Evolutionary conservation across 2,113 vertebrate genomes (phyloP).

Genomic region (Gila orcuttii): DNA sequence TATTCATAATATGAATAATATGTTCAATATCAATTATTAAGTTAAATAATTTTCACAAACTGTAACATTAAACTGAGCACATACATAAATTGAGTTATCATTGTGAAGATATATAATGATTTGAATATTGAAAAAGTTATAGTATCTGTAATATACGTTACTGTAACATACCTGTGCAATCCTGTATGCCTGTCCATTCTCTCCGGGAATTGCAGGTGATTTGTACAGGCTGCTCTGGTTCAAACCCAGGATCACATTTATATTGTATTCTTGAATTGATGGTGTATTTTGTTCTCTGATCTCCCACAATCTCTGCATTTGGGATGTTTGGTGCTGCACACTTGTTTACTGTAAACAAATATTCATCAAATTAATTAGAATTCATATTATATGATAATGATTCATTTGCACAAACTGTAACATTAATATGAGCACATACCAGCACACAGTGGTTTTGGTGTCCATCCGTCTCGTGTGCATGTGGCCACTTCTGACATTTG

Average conservation of each 20-base stretch:
- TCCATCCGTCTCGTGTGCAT: constrained; percentile 27
- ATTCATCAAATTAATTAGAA: not conserved
- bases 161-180: not conserved
- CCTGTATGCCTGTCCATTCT: not conserved
- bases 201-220: not conserved
- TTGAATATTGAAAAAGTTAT: not conserved
- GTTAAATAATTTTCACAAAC: too few relatives aligned
- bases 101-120: not conserved
- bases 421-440: not conserved
- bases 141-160: too few relatives aligned
- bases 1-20: too few relatives aligned
- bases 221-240: too few relatives aligned
- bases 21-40: too few relatives aligned
- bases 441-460: constrained; percentile 13
- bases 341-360: not conserved
- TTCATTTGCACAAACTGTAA: not conserved
- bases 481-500: not conserved
- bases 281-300: too few relatives aligned
- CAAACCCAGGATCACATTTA: too few relatives aligned
- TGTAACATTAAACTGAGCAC: too few relatives aligned
- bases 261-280: too few relatives aligned
- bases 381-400: not conserved
- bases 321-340: too few relatives aligned
- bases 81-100: too few relatives aligned
- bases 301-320: too few relatives aligned